Evolutionary conservation across 2,888 invertebrate species (phyloP), one percentile per base, ranked within the genome.

Genomic region (Cyrtodaria siliqua): DNA sequence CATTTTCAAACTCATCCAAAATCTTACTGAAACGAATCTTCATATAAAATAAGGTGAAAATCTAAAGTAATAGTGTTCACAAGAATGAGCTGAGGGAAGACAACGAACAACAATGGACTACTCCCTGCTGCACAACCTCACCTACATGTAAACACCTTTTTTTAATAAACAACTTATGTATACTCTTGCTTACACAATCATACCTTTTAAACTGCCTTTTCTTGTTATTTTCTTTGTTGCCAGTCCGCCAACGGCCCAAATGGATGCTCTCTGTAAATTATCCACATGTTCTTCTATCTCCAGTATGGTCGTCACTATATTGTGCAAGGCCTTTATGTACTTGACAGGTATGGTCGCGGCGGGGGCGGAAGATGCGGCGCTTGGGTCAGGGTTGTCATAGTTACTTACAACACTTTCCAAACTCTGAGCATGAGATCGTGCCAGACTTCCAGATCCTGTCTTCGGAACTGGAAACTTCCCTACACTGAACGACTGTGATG

Each of bases 191-290:
- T n/a, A n/a, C 20, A 6, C 50, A n/a, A n/a, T 26, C 68, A 59
- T 67, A 91, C 91, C 90, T 87, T 89, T 88, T 1, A 91, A 74
- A 69, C 89, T 90, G 14, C 87, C 87, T 80, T 89, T 88, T 29
- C 85, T 75, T 20, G 81, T 79, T 23, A 79, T 74, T 71, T 89
- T 87, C 72, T 86, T 87, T 49, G 78, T 77, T 14, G 84, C 75
- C 24, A 86, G 75, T 9, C 88, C 90, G 8, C 84, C 86, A n/a
- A 87, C 77, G 76, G 91, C 89, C 91, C 90, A 90, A 16, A 86
- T 79, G 16, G 88, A 84, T 33, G 86, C 86, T 50, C 83, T 84
- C 61, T 89, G 85, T 16, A 91, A 79, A 20, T 74, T 76, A 47
- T 90, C 89, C 23, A 91, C 80, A 73, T 90, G 88, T 42, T 88